A percentile compares a stretch with the other conserved stretches of the same genome.
Conservation (phyloP, 2,113 vertebrate genomes). For the Rattus rattus region DNA sequence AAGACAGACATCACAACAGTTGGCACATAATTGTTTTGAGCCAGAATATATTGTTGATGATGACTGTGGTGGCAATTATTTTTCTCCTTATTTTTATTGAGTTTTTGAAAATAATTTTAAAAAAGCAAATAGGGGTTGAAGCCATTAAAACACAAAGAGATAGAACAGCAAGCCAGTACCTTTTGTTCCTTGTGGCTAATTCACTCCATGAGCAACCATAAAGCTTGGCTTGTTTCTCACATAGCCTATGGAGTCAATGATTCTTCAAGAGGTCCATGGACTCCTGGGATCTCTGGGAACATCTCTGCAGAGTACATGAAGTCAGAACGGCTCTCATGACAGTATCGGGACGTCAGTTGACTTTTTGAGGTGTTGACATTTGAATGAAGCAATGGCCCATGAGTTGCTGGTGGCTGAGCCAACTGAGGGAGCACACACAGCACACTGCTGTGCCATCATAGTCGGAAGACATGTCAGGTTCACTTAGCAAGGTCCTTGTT, state of each 20-base stretch:
- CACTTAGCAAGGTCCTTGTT: not conserved
- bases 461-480: not conserved
- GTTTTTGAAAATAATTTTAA: not conserved
- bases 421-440: accelerated
- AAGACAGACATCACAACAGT: not conserved
- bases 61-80: not conserved
- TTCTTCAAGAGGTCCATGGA: accelerated
- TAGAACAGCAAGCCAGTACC: not conserved
- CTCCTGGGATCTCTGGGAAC: not conserved
- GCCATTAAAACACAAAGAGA: not conserved
- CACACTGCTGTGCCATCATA: accelerated
- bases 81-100: not conserved
- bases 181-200: not conserved
- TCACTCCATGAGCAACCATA: not conserved
- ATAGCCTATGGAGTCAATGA: not conserved
- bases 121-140: not conserved
- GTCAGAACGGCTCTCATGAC: not conserved
- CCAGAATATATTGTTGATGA: not conserved
- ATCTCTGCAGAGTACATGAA: not conserved
- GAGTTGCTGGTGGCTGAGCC: no score
- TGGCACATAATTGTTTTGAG: not conserved
- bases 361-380: not conserved
- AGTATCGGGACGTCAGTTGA: accelerated
- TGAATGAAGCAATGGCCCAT: not conserved
- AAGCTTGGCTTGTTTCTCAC: not conserved